These are phyloP conservation scores for Philopedon plagiatum DNA, from an alignment of 2,888 invertebrate genomes.

Conservation along the genomic window DNA sequence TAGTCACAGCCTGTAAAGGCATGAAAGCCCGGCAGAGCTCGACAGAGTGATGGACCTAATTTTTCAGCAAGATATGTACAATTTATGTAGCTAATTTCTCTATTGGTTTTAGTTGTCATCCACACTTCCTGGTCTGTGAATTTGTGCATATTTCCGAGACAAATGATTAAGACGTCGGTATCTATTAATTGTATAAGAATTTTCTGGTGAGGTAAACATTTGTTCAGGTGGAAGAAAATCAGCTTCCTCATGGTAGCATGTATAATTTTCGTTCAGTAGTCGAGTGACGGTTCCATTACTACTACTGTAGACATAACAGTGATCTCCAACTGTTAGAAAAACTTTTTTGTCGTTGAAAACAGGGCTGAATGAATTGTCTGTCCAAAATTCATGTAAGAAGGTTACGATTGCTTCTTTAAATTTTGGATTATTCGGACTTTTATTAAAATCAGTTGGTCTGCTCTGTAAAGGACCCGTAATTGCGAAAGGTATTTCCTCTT, in stretches of 20 bases:
- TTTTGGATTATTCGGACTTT: too few relatives aligned
- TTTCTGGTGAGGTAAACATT: too few relatives aligned
- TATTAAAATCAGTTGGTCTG: neutral
- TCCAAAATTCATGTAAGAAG: too few relatives aligned
- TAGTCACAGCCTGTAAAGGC: neutral
- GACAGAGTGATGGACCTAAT: neutral
- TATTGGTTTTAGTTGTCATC: neutral
- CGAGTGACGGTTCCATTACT: too few relatives aligned
- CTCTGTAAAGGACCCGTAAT: too few relatives aligned
- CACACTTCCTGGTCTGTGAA: too few relatives aligned
- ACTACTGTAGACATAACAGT: neutral
- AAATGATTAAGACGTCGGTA: neutral
- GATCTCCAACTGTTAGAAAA: neutral
- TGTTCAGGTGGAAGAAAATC: neutral
- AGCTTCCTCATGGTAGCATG: neutral
- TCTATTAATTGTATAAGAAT: too few relatives aligned
- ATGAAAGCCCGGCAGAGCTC: neutral
- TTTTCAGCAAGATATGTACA: neutral
- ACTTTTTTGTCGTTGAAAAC: neutral
- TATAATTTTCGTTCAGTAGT: too few relatives aligned
- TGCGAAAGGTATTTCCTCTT: too few relatives aligned
- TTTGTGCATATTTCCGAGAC: too few relatives aligned
- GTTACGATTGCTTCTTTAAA: too few relatives aligned
- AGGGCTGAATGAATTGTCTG: neutral
- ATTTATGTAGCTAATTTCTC: neutral